phyloP scores from a whole-genome alignment of 2,797 vertebrate species.

The Loris lydekkerianus region DNA sequence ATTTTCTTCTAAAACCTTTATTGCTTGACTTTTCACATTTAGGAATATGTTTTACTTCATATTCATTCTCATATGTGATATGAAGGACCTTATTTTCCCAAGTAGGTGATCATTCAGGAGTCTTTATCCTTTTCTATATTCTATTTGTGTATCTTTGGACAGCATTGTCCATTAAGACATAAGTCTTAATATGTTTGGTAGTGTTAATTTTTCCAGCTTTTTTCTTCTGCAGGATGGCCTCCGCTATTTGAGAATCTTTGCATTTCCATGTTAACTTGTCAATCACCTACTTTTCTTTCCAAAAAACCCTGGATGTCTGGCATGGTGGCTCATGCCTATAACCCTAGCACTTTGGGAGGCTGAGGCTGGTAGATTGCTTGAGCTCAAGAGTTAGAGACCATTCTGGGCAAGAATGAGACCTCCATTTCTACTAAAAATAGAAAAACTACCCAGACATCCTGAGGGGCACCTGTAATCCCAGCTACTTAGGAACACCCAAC shows the following conservation, averaged over 20 bases:
- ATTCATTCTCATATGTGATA: neutral
- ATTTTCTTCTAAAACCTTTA: neutral
- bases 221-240: neutral
- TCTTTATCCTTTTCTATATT: neutral
- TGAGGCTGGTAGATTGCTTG: too few species aligned
- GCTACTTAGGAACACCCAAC: too few species aligned
- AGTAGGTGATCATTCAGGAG: neutral
- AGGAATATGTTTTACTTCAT: neutral
- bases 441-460: too few species aligned
- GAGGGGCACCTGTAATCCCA: too few species aligned
- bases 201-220: neutral
- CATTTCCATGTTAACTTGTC: neutral
- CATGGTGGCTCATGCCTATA: too few species aligned
- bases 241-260: neutral
- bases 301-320: neutral
- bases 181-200: neutral
- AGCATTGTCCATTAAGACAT: too few species aligned
- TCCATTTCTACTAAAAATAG: too few species aligned
- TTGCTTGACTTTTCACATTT: constrained; percentile 50
- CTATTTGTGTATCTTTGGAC: neutral
- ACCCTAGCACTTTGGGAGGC: too few species aligned
- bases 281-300: neutral
- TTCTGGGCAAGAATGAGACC: too few species aligned
- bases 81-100: neutral
- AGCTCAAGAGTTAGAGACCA: too few species aligned